Evolutionary conservation across 2,888 invertebrate genomes (phyloP).

Genomic region (Leucozona laternaria): DNA sequence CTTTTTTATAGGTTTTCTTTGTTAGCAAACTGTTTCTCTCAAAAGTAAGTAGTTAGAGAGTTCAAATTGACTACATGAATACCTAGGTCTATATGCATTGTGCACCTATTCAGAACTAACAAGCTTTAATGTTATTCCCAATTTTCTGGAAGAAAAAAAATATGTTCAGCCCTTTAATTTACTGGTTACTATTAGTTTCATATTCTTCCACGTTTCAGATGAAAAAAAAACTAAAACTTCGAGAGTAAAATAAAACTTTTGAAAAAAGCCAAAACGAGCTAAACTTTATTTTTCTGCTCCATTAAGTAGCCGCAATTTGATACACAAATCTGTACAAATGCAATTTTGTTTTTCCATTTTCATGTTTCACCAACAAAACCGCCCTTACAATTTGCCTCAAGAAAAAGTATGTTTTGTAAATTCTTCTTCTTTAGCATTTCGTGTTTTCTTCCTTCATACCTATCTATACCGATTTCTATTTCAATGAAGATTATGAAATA

Average conservation of each 20-base stretch:
- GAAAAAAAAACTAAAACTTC: not conserved
- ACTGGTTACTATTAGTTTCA: not conserved
- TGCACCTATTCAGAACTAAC: not conserved
- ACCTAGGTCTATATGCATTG: no score
- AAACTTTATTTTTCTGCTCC: slow-evolving; percentile 70
- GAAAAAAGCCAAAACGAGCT: slow-evolving; percentile 46
- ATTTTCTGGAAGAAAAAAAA: not conserved
- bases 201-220: not conserved
- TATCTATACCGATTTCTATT: not conserved
- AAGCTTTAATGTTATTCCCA: not conserved
- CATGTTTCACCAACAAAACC: not conserved
- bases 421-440: slow-evolving; percentile 7
- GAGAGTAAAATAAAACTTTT: slow-evolving; percentile 28
- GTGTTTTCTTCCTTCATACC: not conserved
- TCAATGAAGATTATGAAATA: not conserved
- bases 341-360: slow-evolving; percentile 22
- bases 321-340: slow-evolving; percentile 65
- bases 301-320: slow-evolving; percentile 69
- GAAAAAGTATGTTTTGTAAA: slow-evolving; percentile 37
- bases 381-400: slow-evolving; percentile 44
- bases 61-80: no score
- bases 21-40: no score
- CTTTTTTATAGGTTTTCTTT: no score
- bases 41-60: no score
- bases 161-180: not conserved